A percentile compares a stretch with the other conserved stretches of the same genome.
These are phyloP conservation scores for Drosophila tripunctata DNA, from an alignment of 2,888 invertebrate genomes.

Conservation along the genomic window DNA sequence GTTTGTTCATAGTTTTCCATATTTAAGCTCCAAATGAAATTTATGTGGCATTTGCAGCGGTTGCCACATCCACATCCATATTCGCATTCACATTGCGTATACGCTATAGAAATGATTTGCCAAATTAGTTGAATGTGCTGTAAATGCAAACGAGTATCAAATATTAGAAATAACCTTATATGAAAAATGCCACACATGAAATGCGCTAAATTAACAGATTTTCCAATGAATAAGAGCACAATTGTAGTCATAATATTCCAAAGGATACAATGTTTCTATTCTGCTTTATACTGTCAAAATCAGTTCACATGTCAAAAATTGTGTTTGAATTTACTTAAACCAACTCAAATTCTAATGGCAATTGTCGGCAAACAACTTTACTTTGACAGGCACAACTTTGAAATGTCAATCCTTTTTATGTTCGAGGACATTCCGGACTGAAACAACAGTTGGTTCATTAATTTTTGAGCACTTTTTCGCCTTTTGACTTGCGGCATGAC, in stretches of 20 bases:
- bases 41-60: conserved; percentile 42
- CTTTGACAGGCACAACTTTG: conserved; percentile 42
- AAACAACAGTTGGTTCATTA: conserved; percentile 73
- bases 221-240: no score
- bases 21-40: conserved; percentile 57
- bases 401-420: conserved; percentile 65
- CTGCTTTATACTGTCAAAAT: no score
- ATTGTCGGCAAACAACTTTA: conserved; percentile 26
- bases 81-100: not conserved
- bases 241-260: not conserved
- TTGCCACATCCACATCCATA: not conserved
- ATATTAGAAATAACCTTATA: not conserved
- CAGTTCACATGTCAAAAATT: no score
- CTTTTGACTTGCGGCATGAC: conserved; percentile 42
- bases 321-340: conserved; percentile 4
- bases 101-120: conserved; percentile 24
- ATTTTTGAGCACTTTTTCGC: conserved; percentile 55
- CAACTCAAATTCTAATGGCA: conserved; percentile 13
- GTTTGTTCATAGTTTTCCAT: conserved; percentile 48
- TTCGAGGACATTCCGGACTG: conserved; percentile 39
- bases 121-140: conserved; percentile 16
- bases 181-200: not conserved
- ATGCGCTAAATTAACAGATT: not conserved
- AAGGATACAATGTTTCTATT: not conserved
- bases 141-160: not conserved